These are phyloP conservation scores for Rhorus exstirpatorius DNA, from an alignment of 2,888 invertebrate species.

Conservation along the genomic window DNA sequence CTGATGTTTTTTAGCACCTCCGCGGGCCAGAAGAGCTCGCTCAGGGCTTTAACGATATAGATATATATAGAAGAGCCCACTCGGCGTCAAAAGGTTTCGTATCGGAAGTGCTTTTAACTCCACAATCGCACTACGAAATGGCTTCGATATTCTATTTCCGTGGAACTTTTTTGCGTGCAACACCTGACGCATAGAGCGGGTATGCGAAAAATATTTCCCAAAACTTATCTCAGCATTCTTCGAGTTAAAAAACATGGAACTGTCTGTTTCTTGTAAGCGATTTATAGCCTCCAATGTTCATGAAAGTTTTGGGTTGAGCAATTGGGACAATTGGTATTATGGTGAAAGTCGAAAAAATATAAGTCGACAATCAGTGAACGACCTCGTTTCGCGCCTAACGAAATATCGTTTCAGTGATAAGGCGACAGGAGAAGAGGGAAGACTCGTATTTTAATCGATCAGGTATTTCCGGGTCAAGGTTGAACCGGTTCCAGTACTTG, in stretches of 20 bases:
- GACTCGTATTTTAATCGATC: slow-evolving; percentile 57
- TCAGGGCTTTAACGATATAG: slow-evolving; percentile 21
- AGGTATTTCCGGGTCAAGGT: slow-evolving; percentile 66
- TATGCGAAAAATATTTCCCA: too few species aligned
- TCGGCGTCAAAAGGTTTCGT: slow-evolving; percentile 61
- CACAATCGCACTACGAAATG: slow-evolving; percentile 2
- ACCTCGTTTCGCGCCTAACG: too few species aligned
- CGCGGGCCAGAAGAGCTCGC: slow-evolving; percentile 15
- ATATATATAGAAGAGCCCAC: background rate
- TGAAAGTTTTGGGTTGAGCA: too few species aligned
- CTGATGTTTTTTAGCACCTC: slow-evolving; percentile 16
- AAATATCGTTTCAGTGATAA: background rate
- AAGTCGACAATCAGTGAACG: too few species aligned
- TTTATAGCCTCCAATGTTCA: too few species aligned
- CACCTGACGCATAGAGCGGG: background rate
- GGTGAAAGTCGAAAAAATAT: too few species aligned
- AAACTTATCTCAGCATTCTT: too few species aligned
- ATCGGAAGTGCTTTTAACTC: slow-evolving; percentile 64
- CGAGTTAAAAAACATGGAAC: too few species aligned
- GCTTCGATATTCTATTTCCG: slow-evolving; percentile 54
- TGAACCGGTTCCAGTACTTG: slow-evolving; percentile 50
- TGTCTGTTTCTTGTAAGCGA: too few species aligned
- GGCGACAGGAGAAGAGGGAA: background rate
- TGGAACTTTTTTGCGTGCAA: background rate
- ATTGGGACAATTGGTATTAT: background rate